Base-by-base conservation (phyloP, 1,140 invertebrate species). In the Aleiodes sp. region DNA sequence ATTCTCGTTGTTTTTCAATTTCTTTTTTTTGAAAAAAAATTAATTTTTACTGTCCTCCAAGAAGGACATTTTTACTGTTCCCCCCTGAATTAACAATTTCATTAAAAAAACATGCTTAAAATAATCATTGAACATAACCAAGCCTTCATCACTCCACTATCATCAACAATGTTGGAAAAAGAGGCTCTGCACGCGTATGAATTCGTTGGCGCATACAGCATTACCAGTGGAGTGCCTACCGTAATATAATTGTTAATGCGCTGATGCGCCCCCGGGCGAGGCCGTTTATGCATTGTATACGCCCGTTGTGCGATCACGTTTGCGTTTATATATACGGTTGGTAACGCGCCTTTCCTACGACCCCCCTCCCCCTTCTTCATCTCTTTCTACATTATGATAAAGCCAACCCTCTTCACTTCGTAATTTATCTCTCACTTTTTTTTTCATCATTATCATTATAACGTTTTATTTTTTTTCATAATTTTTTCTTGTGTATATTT, bases 241-340 rank as follows among this genome's bases (percentile, higher is more conserved):
- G 78, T 81, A 81, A 82, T 82, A 82, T 80, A 80, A 82, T 82
- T 81, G 79, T 81, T 82, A 81, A 82, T 82, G 79, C 76, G 80
- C 80, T 77, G 79, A 76, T 82, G 77, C 75, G 74, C 79, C 68
- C 78, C 70, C 75, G 74, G 73, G 75, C 62, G 60, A 52, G 52
- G 61, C 63, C 73, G 76, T 78, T 81, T 78, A 79, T 77, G 75
- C 75, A 79, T 73, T 72, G 76, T 75, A 71, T 65, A 72, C 75
- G 68, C 70, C 75, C 70, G 46, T 52, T 21, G 46, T 52, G 46
- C 46, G 46, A 52, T 52, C 46, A 52, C 46, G 46, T 52, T 21
- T 63, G 64, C 59, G 68, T 70, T 69, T 69, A 64, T 61, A 66
- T 62, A 41, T 70, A 70, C 62, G 60, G 70, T 61, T 71, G 70